These are phyloP conservation scores for Tauraco hartlaubi DNA, from an alignment of 2,797 vertebrate genomes.

Conservation along the genomic window DNA sequence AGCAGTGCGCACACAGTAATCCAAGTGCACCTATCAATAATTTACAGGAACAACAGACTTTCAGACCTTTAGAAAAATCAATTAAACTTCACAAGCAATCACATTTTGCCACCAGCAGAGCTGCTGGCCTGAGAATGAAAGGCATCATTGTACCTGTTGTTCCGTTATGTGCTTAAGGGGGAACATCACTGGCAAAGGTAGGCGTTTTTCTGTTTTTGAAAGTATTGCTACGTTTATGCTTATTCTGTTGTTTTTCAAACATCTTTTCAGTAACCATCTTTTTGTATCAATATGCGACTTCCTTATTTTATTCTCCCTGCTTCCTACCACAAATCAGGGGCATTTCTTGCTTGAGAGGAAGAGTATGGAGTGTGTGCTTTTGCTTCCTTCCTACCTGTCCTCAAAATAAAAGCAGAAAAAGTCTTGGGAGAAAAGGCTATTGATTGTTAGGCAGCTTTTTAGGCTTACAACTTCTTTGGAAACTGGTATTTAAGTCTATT, in stretches of 20 bases:
- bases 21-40: conserved; percentile 6
- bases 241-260: neutral
- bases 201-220: neutral
- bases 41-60: conserved; percentile 7
- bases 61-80: conserved; percentile 25
- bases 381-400: neutral
- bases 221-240: neutral
- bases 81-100: neutral
- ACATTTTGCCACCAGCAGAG: neutral
- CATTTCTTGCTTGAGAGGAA: neutral
- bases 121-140: neutral
- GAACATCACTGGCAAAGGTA: neutral
- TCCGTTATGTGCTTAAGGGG: neutral
- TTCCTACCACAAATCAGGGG: neutral
- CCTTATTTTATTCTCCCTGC: neutral
- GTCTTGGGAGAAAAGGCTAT: neutral
- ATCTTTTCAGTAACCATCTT: neutral
- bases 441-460: neutral
- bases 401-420: neutral
- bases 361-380: neutral
- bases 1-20: neutral
- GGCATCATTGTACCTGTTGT: neutral
- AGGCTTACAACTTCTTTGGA: neutral
- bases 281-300: neutral
- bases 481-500: neutral